Conservation (phyloP, 2,888 invertebrate genomes). For the Chaetogeoica ovagalla region DNA sequence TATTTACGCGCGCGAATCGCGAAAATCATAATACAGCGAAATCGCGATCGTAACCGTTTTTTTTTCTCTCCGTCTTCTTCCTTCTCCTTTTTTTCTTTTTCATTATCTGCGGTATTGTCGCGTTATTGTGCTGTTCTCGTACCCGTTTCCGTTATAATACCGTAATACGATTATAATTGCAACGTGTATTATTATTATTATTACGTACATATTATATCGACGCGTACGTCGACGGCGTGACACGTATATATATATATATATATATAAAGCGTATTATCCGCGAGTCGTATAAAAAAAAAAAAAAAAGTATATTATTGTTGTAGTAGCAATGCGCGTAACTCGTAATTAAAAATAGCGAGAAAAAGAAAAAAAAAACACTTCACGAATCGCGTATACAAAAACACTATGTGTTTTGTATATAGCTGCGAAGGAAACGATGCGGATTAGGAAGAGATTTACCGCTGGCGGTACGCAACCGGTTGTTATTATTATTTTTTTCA, state of each 20-base stretch:
- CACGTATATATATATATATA: background rate
- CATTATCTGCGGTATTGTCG: conserved; percentile 14
- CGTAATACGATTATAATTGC: conserved; percentile 47
- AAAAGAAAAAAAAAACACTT: too few relatives aligned
- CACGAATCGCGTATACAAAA: too few relatives aligned
- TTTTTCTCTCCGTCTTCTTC: too few relatives aligned
- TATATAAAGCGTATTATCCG: background rate
- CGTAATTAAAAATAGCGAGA: background rate
- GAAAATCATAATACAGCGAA: background rate
- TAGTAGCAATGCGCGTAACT: too few relatives aligned
- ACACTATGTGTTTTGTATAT: too few relatives aligned
- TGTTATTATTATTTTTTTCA: background rate
- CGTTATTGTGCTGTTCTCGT: background rate
- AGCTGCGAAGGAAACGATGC: too few relatives aligned
- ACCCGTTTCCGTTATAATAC: conserved; percentile 29
- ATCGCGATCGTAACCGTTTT: conserved; percentile 44
- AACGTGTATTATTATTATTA: background rate
- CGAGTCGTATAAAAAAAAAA: background rate
- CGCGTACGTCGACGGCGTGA: too few relatives aligned
- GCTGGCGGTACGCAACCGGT: background rate
- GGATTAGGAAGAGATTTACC: too few relatives aligned
- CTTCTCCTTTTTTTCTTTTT: background rate
- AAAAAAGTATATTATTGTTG: background rate
- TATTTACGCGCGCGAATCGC: conserved; percentile 22
- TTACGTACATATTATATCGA: background rate